Evolutionary conservation across 92 coral and sea anemone species (phyloP).

Genomic region (Isaurus tuberculatus): DNA sequence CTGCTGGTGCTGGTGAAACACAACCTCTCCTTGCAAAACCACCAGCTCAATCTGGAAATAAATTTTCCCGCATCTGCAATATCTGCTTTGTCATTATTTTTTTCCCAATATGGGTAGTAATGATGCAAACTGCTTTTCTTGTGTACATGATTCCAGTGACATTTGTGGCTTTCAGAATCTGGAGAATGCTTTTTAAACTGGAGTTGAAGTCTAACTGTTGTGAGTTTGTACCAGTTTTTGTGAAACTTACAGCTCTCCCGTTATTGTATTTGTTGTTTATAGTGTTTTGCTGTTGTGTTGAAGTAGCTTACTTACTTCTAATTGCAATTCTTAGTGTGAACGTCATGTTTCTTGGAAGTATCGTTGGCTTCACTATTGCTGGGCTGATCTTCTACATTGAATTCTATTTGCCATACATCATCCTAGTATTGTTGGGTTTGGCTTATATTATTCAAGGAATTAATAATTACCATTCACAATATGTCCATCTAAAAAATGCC

Average conservation of each 20-base stretch:
- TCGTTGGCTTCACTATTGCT: conserved; percentile 81
- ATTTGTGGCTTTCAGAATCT: conserved; percentile 91
- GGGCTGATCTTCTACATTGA: conserved; percentile 87
- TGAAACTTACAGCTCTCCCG: conserved; percentile 76
- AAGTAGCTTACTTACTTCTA: conserved; percentile 79
- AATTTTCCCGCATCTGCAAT: conserved; percentile 57
- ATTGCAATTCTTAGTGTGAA: conserved; percentile 73
- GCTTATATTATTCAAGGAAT: conserved; percentile 70
- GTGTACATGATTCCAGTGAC: conserved; percentile 86
- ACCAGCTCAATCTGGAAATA: not conserved
- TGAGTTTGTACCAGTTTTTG: conserved; percentile 68
- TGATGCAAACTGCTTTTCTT: conserved; percentile 74
- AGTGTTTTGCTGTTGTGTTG: conserved; percentile 83
- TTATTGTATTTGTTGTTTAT: conserved; percentile 82
- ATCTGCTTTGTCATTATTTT: conserved; percentile 57
- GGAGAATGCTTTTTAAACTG: conserved; percentile 83
- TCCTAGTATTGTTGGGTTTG: conserved; percentile 57
- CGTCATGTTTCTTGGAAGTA: conserved; percentile 82
- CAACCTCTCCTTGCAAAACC: conserved; percentile 39
- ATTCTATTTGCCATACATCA: conserved; percentile 81
- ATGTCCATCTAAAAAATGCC: conserved; percentile 72
- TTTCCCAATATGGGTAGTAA: conserved; percentile 75
- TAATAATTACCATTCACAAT: conserved; percentile 71
- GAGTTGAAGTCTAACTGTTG: conserved; percentile 88
- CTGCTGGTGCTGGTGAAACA: conserved; percentile 36